Evolutionary conservation across 1,140 invertebrate species (phyloP).

Genomic region (Sycobia sp.): DNA sequence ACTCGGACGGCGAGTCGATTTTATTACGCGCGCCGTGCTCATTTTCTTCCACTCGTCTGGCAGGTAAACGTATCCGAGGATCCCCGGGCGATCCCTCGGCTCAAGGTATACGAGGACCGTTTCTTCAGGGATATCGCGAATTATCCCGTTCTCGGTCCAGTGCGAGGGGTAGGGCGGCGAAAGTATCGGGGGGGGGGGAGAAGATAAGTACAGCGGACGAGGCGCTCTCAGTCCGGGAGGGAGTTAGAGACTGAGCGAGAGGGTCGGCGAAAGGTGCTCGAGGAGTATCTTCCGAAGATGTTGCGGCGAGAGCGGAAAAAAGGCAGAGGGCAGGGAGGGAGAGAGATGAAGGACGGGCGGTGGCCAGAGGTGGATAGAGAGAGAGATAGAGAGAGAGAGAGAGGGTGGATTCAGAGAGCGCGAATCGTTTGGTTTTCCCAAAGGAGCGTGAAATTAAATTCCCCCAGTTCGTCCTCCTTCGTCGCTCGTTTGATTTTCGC

Average conservation of each 20-base stretch:
- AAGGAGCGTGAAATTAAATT: conserved; percentile 54
- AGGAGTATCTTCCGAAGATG: no score
- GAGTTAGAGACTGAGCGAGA: neutral
- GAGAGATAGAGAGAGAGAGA: conserved; percentile 36
- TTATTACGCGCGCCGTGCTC: no score
- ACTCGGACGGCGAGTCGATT: no score
- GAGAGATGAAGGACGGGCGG: neutral
- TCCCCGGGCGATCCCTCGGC: neutral
- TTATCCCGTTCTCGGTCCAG: no score
- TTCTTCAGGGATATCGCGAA: conserved; percentile 21
- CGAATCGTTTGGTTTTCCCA: conserved; percentile 49
- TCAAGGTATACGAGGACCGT: conserved; percentile 3
- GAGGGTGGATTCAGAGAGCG: conserved; percentile 8
- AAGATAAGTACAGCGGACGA: neutral
- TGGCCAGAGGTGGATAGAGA: conserved; percentile 19
- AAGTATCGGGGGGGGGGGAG: neutral
- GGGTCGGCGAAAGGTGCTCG: neutral
- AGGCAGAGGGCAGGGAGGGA: neutral
- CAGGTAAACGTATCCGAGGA: no score
- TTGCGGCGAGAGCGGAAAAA: no score
- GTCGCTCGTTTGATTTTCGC: conserved; percentile 15
- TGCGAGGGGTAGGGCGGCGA: no score
- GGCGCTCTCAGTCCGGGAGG: no score
- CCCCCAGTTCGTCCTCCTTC: conserved; percentile 32
- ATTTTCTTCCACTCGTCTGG: no score